Conservation (phyloP, 2,888 invertebrate species). For the Latheticus oryzae region DNA sequence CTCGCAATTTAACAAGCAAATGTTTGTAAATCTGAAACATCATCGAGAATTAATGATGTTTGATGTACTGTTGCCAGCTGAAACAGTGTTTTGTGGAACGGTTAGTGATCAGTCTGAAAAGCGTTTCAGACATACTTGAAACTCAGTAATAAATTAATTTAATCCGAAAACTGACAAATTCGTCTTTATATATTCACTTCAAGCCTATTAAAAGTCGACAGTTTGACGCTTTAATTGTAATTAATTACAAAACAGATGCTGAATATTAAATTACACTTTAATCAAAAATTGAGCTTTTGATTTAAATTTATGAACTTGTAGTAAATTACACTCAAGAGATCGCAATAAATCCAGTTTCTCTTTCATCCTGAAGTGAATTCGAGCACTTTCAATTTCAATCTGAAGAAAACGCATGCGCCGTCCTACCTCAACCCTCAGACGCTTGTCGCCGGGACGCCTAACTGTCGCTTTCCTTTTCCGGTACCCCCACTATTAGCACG, state of each 20-base stretch:
- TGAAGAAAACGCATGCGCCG: slow-evolving; percentile 50
- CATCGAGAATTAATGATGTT: slow-evolving; percentile 31
- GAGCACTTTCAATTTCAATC: slow-evolving; percentile 22
- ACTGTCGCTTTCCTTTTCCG: slow-evolving; percentile 55
- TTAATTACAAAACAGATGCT: no score
- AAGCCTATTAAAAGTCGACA: slow-evolving; percentile 7
- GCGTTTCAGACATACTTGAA: slow-evolving; percentile 29
- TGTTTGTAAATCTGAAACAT: slow-evolving; percentile 26
- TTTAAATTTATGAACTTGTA: no score
- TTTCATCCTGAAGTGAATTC: slow-evolving; percentile 8
- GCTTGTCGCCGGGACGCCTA: slow-evolving; percentile 54
- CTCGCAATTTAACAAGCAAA: slow-evolving; percentile 9
- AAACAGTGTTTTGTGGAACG: slow-evolving; percentile 9
- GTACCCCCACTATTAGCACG: slow-evolving; percentile 37
- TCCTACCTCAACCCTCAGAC: slow-evolving; percentile 61
- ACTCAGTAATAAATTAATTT: slow-evolving; percentile 29
- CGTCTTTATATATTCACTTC: slow-evolving; percentile 14
- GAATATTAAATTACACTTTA: no score
- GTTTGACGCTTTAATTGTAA: slow-evolving; percentile 24
- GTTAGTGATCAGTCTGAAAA: slow-evolving; percentile 11
- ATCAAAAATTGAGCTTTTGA: not conserved
- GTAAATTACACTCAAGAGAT: not conserved
- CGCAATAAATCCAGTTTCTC: slow-evolving; percentile 14
- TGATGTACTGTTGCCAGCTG: slow-evolving; percentile 11
- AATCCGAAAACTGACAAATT: slow-evolving; percentile 28